These are phyloP conservation scores for Eurystomus glaucurus DNA, from an alignment of 2,797 vertebrate genomes.

Conservation along the genomic window DNA sequence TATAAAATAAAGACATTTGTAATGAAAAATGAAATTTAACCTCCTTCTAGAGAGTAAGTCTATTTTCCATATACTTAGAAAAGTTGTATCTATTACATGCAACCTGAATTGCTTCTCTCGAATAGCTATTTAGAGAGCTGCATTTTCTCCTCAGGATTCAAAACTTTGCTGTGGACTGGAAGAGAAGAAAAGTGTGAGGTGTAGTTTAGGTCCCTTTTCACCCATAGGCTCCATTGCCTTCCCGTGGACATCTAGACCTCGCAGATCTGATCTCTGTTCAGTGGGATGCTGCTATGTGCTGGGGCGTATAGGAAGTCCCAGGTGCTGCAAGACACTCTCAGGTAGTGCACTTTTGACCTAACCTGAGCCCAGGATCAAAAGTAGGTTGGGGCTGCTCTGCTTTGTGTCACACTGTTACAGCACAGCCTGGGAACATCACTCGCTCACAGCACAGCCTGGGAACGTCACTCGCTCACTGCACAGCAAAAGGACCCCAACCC, in stretches of 20 bases:
- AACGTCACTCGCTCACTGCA: fast-evolving
- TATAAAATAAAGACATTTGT: background rate
- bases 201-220: background rate
- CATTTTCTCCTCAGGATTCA: background rate
- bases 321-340: background rate
- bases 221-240: background rate
- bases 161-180: background rate
- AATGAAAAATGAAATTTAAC: background rate
- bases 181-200: background rate
- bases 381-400: background rate
- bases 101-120: background rate
- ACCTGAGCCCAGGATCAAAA: background rate
- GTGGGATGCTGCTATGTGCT: fast-evolving
- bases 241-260: background rate
- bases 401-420: fast-evolving
- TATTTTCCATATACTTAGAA: background rate
- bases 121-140: background rate
- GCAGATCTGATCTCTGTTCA: background rate
- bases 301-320: background rate
- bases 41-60: background rate
- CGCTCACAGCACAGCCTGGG: background rate
- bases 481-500: background rate
- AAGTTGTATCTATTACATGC: background rate
- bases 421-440: background rate
- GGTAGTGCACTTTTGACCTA: background rate